phyloP scores from a whole-genome alignment of 1,140 invertebrate genomes.

The Eumaeus atala region DNA sequence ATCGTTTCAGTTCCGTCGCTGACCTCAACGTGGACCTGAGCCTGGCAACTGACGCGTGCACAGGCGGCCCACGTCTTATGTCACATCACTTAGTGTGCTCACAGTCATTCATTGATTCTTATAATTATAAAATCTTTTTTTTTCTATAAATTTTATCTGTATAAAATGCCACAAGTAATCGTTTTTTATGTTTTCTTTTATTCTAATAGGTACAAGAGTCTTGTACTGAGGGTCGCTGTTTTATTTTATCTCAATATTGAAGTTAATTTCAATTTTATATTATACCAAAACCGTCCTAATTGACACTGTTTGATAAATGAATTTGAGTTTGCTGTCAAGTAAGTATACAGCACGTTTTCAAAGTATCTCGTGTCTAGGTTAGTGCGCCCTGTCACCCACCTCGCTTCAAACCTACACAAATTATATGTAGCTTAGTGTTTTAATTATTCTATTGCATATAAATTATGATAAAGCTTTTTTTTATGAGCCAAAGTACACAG shows the following conservation, averaged over 20 bases:
- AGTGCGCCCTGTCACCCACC: neutral
- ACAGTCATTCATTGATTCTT: neutral
- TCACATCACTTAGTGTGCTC: neutral
- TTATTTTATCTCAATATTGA: too few species aligned
- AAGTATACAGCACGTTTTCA: neutral
- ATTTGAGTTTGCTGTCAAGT: constrained; percentile 3
- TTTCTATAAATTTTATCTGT: too few species aligned
- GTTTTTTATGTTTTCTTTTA: too few species aligned
- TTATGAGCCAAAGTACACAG: neutral
- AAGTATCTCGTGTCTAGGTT: neutral
- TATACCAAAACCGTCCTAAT: too few species aligned
- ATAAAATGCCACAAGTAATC: too few species aligned
- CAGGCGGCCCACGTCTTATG: constrained; percentile 13
- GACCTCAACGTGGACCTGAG: constrained; percentile 17
- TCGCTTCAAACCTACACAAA: neutral
- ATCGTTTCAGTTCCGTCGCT: constrained; percentile 16
- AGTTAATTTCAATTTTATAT: too few species aligned
- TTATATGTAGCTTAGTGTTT: neutral
- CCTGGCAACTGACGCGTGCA: constrained; percentile 13
- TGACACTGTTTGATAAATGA: too few species aligned
- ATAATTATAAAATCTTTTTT: constrained; percentile 7
- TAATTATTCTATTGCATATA: too few species aligned
- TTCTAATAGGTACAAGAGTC: too few species aligned
- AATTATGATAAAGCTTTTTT: too few species aligned
- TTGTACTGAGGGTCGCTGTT: too few species aligned